Conservation (phyloP, 2,113 vertebrate species). For the Scatophagus argus region DNA sequence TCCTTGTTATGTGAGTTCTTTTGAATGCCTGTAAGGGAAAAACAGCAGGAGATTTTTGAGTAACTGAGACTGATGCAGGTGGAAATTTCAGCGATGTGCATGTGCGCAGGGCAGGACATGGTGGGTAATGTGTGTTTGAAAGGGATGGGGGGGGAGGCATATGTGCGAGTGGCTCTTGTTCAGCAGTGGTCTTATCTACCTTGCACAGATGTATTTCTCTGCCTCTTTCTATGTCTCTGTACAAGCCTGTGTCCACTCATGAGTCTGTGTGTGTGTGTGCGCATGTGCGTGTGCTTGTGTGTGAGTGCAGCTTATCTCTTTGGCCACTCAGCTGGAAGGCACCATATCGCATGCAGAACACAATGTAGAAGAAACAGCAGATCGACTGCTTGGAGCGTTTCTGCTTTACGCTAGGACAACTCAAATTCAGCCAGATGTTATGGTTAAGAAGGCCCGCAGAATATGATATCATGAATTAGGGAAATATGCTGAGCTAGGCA, state of each 20-base stretch:
- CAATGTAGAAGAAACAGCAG: constrained; percentile 41
- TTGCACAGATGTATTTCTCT: constrained; percentile 68
- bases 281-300: background rate
- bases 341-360: constrained; percentile 60
- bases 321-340: constrained; percentile 74
- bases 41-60: constrained; percentile 27
- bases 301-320: constrained; percentile 74
- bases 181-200: constrained; percentile 76
- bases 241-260: constrained; percentile 23
- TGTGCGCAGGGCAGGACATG: constrained; percentile 15
- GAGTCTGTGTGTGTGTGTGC: background rate
- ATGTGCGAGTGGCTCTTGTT: constrained; percentile 31
- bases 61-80: constrained; percentile 30
- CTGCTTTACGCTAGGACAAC: constrained; percentile 39
- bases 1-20: background rate
- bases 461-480: constrained; percentile 25
- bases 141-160: background rate
- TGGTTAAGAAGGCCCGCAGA: constrained; percentile 21
- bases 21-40: background rate
- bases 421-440: constrained; percentile 60
- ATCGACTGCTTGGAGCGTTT: constrained; percentile 47
- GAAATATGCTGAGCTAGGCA: background rate
- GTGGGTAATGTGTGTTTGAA: constrained; percentile 32
- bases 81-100: constrained; percentile 4
- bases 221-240: constrained; percentile 41